Evolutionary conservation across 2,113 vertebrate genomes (phyloP), one percentile per base, ranked within the genome.

Genomic region (Platycercus adscitus): DNA sequence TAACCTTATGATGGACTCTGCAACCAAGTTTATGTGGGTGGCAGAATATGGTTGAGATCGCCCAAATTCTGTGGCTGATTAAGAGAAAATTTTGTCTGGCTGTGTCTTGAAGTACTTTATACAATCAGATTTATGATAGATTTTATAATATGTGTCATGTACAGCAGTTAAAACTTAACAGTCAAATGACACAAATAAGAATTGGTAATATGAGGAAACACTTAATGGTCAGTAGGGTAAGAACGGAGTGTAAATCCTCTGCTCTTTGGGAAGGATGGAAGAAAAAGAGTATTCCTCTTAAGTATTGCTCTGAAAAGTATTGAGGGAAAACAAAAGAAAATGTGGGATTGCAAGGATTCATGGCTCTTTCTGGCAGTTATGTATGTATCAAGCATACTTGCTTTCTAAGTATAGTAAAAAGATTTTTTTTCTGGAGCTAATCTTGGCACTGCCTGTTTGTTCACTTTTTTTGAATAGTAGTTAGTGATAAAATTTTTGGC

Each of bases 331-430:
- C 47, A n/a, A 17, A 17, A 7, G 7, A 85, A 50, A 69, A 20
- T 0, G 0, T 41, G 9, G 8, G 6, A 44, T 37, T 82, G 37
- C 28, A 23, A 7, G 52, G n/a, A 37, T 72, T 58, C 7, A 6
- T 19, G 6, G 33, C 85, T 89, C 11, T 17, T 91, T 64, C 35
- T 56, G 26, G 7, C 0, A 0, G 4, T 81, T 91, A 46, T 3
- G 1, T 44, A 18, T 23, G 26, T 81, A 33, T 68, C 15, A 70
- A 68, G 58, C 4, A 3, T 80, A 21, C 15, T 69, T 63, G 7
- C 46, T 75, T 75, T 83, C 19, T 20, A 60, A 61, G 7, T 77
- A 16, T 20, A 72, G 8, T 39, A 53, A 68, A 17, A 69, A 56
- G 14, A 15, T 52, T 44, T 68, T 63, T 11, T 11, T 3, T n/a